Evolutionary conservation across 2,113 vertebrate species (phyloP).

Genomic region (Suricata suricatta): DNA sequence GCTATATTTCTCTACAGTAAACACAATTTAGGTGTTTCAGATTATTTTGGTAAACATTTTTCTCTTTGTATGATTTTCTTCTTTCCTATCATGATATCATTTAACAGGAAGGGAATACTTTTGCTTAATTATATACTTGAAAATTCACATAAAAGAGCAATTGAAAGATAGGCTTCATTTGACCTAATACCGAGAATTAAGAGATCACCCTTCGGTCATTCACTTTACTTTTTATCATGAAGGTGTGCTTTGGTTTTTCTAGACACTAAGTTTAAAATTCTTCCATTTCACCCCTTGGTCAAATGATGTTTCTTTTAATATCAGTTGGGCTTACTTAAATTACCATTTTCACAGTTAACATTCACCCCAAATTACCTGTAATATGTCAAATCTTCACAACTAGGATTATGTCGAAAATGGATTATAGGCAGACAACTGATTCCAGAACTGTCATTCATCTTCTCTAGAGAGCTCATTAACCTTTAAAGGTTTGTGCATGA

Average conservation of each 20-base stretch:
- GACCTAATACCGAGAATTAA: neutral
- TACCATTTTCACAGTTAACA: constrained; percentile 70
- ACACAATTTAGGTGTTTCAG: neutral
- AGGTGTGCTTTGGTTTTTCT: neutral
- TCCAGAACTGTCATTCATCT: constrained; percentile 69
- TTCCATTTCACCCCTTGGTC: constrained; percentile 48
- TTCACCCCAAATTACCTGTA: constrained; percentile 64
- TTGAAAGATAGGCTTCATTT: neutral
- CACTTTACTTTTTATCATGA: neutral
- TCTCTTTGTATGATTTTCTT: neutral
- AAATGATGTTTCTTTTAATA: constrained; percentile 65
- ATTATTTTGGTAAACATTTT: neutral
- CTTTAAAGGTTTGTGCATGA: constrained; percentile 75
- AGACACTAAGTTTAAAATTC: constrained; percentile 1
- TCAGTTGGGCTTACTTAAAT: constrained; percentile 46
- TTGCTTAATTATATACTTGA: neutral
- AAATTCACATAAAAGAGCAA: neutral
- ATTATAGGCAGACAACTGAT: constrained; percentile 65
- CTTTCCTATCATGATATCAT: neutral
- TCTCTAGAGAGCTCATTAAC: constrained; percentile 73
- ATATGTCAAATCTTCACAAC: constrained; percentile 62
- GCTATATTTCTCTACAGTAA: neutral
- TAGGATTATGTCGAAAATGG: constrained; percentile 66
- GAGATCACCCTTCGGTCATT: neutral
- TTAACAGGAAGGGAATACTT: neutral